Conservation (phyloP, 2,797 vertebrate genomes). For the Phoebastria nigripes region DNA sequence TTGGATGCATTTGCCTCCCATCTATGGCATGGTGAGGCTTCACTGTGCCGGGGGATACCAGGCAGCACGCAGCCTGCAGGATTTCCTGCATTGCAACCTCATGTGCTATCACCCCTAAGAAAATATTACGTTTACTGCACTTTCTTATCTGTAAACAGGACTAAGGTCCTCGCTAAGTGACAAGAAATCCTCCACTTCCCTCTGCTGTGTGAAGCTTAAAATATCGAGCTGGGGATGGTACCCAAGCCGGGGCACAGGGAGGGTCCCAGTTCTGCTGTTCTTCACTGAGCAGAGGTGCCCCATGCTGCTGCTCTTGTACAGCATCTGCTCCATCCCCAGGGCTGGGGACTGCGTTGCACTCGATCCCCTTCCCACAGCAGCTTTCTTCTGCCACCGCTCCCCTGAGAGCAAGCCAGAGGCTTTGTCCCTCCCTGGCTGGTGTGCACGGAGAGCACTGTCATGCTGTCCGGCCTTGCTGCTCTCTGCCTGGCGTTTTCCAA, state of each 20-base stretch:
- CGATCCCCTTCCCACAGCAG: background rate
- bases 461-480: background rate
- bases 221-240: background rate
- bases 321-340: background rate
- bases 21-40: background rate
- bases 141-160: background rate
- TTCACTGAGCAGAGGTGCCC: background rate
- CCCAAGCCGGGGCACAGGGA: background rate
- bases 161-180: background rate
- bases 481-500: background rate
- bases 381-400: background rate
- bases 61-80: background rate
- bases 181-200: background rate
- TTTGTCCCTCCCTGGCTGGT: background rate
- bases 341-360: fast-evolving
- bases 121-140: background rate
- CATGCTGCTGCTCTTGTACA: background rate
- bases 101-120: background rate
- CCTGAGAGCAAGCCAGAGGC: background rate
- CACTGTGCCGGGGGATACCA: background rate
- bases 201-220: background rate
- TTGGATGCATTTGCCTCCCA: background rate
- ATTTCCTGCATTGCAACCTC: background rate
- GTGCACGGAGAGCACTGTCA: too few species aligned
- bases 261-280: background rate